Evolutionary conservation across 2,797 vertebrate genomes (phyloP), one percentile per base, ranked within the genome.

Genomic region (Lacerta bilineata): DNA sequence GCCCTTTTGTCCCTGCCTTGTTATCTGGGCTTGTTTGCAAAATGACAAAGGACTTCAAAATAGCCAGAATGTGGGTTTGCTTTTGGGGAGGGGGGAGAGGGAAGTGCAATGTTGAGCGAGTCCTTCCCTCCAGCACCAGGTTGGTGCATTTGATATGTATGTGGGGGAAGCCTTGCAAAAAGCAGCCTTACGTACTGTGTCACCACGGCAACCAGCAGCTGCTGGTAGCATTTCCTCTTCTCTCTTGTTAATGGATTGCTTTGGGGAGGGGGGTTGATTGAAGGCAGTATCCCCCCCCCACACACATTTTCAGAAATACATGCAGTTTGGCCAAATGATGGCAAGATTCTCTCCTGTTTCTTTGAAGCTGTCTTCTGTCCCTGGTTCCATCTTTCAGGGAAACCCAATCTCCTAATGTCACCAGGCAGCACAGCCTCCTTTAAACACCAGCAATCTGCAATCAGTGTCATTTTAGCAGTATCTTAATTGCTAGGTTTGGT

Each of bases 141-240:
- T n/a, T 68, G 25, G 86, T 81, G 64, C 13, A 71, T 89, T 90
- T 84, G 91, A 84, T 79, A 77, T 87, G 68, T 83, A 79, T 90
- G 91, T 90, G 80, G 90, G 92, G 86, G 80, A 74, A n/a, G 46
- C 89, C 85, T 88, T 55, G 86, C 83, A 59, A 84, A 74, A 83
- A 50, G 23, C 71, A 61, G 78, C 85, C 77, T 91, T 61, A 91
- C 46, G n/a, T 86, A 88, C 89, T 91, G 88, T 41, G 55, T 96
- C 93, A 55, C 94, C 93, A 91, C 1, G 68, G 93, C 92, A 94
- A 93, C 91, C 80, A 71, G 89, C 50, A 10, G 55, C 89, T 46
- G 75, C 92, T 43, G 93, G 90, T 89, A 83, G 74, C 87, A 36
- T 82, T 86, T 87, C 89, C 90, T 91, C 64, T 91, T 89, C 81